Evolutionary conservation across 1,140 invertebrate genomes (phyloP).

Genomic region (Aleiodes sp.): DNA sequence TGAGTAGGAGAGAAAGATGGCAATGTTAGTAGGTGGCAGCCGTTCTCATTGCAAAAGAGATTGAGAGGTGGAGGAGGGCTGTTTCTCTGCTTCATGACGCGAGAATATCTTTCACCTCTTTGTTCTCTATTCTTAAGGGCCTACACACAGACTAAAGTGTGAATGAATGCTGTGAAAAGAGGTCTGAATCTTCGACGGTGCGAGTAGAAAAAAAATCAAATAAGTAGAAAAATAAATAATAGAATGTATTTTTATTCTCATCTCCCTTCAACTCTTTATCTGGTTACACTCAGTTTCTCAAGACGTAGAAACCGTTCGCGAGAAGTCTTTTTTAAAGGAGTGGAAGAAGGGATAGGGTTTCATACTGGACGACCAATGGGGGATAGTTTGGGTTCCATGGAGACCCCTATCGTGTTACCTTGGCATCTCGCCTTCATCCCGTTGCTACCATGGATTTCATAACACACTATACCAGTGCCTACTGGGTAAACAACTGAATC

Average conservation of each 20-base stretch:
- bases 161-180: no score
- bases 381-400: not conserved
- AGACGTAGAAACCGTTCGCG: not conserved
- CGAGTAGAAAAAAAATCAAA: not conserved
- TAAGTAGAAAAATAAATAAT: no score
- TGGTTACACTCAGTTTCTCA: not conserved
- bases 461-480: constrained; percentile 12
- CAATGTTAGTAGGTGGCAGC: no score
- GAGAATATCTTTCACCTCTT: no score
- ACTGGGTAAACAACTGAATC: constrained; percentile 11
- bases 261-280: not conserved
- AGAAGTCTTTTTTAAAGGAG: constrained; percentile 9
- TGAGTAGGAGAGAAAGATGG: no score
- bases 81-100: no score
- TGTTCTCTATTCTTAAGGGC: no score
- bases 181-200: not conserved
- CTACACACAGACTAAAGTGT: no score
- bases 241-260: not conserved
- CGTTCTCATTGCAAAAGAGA: no score
- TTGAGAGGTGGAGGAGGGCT: no score
- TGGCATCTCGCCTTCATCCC: constrained; percentile 15
- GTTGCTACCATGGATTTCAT: constrained; percentile 11
- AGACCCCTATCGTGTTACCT: constrained; percentile 1
- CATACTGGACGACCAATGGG: not conserved
- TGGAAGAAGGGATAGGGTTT: constrained; percentile 4